Conservation (phyloP, 30 jellyfish, hydroid and myxozoan species). For the Aurelia aurita region DNA sequence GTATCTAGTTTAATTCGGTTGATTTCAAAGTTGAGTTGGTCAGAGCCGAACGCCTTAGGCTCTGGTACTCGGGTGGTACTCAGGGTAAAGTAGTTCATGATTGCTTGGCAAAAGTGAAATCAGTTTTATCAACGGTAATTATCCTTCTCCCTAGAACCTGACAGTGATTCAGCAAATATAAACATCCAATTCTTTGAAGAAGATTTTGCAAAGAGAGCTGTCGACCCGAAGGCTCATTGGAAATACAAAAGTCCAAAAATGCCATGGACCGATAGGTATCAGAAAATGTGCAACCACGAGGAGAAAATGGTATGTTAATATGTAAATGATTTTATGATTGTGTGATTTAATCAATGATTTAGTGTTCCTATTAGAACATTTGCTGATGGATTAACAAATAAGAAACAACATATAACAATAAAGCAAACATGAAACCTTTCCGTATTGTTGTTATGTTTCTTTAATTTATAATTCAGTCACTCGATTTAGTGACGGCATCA, state of each 20-base stretch:
- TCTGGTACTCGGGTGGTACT: background rate
- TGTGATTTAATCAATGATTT: no score
- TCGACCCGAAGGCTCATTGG: conserved; percentile 43
- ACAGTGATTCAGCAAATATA: conserved; percentile 68
- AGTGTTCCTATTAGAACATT: no score
- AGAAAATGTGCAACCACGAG: conserved; percentile 61
- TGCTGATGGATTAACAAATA: no score
- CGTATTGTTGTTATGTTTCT: no score
- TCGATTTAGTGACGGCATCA: no score
- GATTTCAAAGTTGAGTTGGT: no score
- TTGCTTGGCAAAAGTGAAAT: background rate
- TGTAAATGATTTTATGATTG: background rate
- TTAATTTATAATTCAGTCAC: no score
- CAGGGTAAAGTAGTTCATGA: no score
- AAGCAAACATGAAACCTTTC: no score
- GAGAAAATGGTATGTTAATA: conserved; percentile 58
- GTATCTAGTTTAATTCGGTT: no score
- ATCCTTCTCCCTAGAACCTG: conserved; percentile 45
- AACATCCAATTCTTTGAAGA: conserved; percentile 78
- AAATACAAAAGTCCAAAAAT: conserved; percentile 9
- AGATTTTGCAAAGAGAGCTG: conserved; percentile 50
- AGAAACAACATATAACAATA: no score
- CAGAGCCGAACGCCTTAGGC: no score
- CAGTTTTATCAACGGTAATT: background rate
- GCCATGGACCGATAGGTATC: conserved; percentile 54